Evolutionary conservation across 2,113 vertebrate genomes (phyloP), one percentile per base, ranked within the genome.

Genomic region (Scolopax mira): DNA sequence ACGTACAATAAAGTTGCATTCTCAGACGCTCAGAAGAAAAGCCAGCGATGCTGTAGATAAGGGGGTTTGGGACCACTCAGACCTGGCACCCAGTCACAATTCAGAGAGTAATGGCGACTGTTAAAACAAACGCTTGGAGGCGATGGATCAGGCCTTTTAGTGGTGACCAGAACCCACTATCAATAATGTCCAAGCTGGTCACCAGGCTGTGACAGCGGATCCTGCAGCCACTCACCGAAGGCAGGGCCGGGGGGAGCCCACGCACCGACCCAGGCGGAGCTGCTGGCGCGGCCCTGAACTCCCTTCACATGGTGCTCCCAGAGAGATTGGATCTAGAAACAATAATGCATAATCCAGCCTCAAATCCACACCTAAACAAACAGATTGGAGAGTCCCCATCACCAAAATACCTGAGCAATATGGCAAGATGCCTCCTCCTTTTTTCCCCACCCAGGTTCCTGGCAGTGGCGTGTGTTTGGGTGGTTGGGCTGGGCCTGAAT

Each of bases 221-320:
- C 23, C 72, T 4, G 4, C 25, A 41, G 39, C 51, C 44, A 24
- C 52, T 28, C 51, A 30, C 52, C n/a, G 30, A 25, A n/a, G 39
- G 13, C 48, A 69, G 61, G 27, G 12, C 49, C n/a, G 6, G 4
- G 11, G 13, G 25, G 18, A n/a, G 12, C 42, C 17, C 64, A 15
- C 1, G 1, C 21, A n/a, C 10, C 2, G 2, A 35, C 6, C 14
- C 1, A 18, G 1, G 15, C 8, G 0, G 46, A 58, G 61, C 67
- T 52, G 33, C 37, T 54, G 55, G 6, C 5, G 5, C 1, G 1
- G 14, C 44, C 15, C 0, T 3, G 28, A 30, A 7, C 24, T 7
- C 18, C 8, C 7, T 18, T 39, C 21, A 22, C 2, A 1, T 42
- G 54, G 39, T 28, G 51, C 35, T 71, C 55, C 15, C 19, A 58